Percentiles rank a stretch among this genome's conserved stretches.
These are phyloP conservation scores for silkworm (Bombyx mori) DNA, from an alignment of 1,140 invertebrate species.

Conservation along the genomic window ASM3026992v2 NC_085113.1:7542501-7543000, in stretches of 20 bases:
- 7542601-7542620: conserved; percentile 95
- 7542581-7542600: conserved; percentile 73
- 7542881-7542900: too few species aligned
- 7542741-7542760: background rate
- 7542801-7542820: too few species aligned
- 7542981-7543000: too few species aligned
- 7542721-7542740: background rate
- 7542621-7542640: conserved; percentile 88
- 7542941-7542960: too few species aligned
- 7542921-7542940: too few species aligned
- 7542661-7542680: conserved; percentile 45
- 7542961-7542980: too few species aligned
- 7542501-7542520: too few species aligned
- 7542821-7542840: too few species aligned
- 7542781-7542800: too few species aligned
- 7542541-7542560: background rate
- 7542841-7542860: too few species aligned
- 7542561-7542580: conserved; percentile 81
- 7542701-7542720: background rate
- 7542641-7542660: conserved; percentile 83
- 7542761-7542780: background rate
- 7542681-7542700: background rate
- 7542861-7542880: too few species aligned
- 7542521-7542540: background rate
- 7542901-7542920: too few species aligned